Base-by-base conservation (phyloP, 2,113 vertebrate genomes). In the Lepisosteus osseus region DNA sequence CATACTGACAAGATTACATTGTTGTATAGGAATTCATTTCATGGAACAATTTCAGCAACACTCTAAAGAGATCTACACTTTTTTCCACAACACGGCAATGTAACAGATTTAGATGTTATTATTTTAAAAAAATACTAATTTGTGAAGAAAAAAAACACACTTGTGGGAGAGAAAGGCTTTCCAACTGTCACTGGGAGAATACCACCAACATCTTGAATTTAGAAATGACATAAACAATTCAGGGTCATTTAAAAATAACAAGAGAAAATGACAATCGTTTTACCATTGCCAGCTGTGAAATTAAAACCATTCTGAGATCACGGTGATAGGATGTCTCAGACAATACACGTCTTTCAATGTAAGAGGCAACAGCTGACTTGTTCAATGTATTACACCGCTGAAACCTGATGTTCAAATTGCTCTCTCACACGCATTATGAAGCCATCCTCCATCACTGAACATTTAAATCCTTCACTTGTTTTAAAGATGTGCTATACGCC, bases 261-360 rank as follows among this genome's bases (percentile, higher is more conserved):
- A 73, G 77, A 68, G 15, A 65, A 73, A 85, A 85, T 72, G 81
- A 85, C 76, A 83, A 73, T 84, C 79, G 78, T 80, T 82, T 76
- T 78, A 80, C 80, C 77, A 29, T 9, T 61, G 66, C 67, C 74
- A 75, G 66, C 74, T 57, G 45, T 43, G 51, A 77, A 75, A 81
- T 65, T 77, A 71, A 79, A 80, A 74, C 9, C 65, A 45, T 54
- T 55, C n/a, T 72, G 77, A 77, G 82, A 79, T 81, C 83, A 43
- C 29, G 61, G 45, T 64, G 71, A 67, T 41, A 78, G 69, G 78
- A 80, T 84, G 80, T 72, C 45, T 43, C 75, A 79, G 75, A 76
- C 74, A 66, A 45, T 15, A 29, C 65, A 71, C 13, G 47, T 5
- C 63, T 77, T 76, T 83, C 79, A 77, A 78, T 74, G 73, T 79